These are phyloP conservation scores for Acarapis woodi DNA, from an alignment of 1,140 invertebrate species.

Conservation along the genomic window DNA sequence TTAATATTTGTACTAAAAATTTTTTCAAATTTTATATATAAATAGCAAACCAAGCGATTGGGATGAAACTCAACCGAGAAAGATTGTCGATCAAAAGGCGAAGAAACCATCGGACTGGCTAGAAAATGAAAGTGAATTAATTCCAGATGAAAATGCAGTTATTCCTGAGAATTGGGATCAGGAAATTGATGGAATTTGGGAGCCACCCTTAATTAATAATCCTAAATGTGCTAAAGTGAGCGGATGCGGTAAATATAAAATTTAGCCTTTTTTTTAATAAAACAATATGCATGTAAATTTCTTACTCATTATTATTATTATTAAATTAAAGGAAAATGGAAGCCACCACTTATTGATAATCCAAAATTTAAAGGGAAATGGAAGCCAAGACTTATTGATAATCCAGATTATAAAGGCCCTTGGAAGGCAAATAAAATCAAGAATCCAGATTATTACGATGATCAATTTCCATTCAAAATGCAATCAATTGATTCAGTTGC, in stretches of 20 bases:
- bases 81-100: slow-evolving; percentile 62
- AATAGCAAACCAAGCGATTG: slow-evolving; percentile 73
- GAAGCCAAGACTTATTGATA: slow-evolving; percentile 60
- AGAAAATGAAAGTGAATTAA: slow-evolving; percentile 59
- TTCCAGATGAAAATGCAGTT: slow-evolving; percentile 53
- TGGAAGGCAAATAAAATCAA: slow-evolving; percentile 58
- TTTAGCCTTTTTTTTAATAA: no score
- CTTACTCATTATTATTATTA: no score
- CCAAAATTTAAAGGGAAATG: slow-evolving; percentile 75
- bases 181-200: slow-evolving; percentile 96
- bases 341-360: slow-evolving; percentile 53
- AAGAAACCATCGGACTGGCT: slow-evolving; percentile 73
- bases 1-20: neutral
- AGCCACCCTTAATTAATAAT: slow-evolving; percentile 61
- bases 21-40: neutral
- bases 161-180: slow-evolving; percentile 89
- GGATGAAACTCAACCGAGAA: slow-evolving; percentile 63
- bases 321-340: no score
- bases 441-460: slow-evolving; percentile 78
- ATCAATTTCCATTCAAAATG: slow-evolving; percentile 48
- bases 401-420: slow-evolving; percentile 79
- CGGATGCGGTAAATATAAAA: slow-evolving; percentile 81
- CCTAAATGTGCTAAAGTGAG: slow-evolving; percentile 47
- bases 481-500: slow-evolving; percentile 64
- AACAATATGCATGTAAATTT: no score